Evolutionary conservation across 2,888 invertebrate species (phyloP), one percentile per base, ranked within the genome.

Genomic region (Apamea epomidion): DNA sequence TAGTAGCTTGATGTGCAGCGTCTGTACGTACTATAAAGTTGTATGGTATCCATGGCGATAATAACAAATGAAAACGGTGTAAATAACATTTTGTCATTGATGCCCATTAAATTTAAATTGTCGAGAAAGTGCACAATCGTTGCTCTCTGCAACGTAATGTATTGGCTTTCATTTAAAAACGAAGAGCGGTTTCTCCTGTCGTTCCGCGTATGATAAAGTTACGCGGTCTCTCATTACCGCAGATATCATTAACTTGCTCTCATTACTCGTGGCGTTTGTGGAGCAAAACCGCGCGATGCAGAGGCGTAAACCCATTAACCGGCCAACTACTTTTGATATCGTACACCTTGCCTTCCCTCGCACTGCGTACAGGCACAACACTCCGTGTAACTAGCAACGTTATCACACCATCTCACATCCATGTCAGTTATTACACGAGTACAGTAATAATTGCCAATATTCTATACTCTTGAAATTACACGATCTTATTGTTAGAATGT

Each of bases 81-180:
- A 83, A 80, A 83, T 78, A 82, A 76, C 80, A 78, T 81, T 91
- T 92, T 90, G 87, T 91, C 91, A 91, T 90, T 91, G 91, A 92
- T 84, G 87, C 74, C 89, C 85, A 92, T 93, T 93, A 93, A 93
- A 92, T 93, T 92, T 87, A 91, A 92, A 93, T 92, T 90, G 91
- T 81, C 81, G 88, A 90, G 95, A 95, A 95, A 95, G 95, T 94
- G 91, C 86, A 91, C 92, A 93, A 93, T 93, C 92, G 91, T 89
- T 91, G 90, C 87, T 91, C 91, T 89, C 88, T 91, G 90, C 90
- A 91, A 90, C 85, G 89, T 93, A 92, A 94, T 92, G 93, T 94
- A 94, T 95, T 93, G 91, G 93, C 95, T 96, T 95, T 95, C 95
- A 93, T 95, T 95, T 93, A 94, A 92, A 93, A 94, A 94, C 92